Conservation (phyloP, 2,888 invertebrate species). For the Capitulum mitella region DNA sequence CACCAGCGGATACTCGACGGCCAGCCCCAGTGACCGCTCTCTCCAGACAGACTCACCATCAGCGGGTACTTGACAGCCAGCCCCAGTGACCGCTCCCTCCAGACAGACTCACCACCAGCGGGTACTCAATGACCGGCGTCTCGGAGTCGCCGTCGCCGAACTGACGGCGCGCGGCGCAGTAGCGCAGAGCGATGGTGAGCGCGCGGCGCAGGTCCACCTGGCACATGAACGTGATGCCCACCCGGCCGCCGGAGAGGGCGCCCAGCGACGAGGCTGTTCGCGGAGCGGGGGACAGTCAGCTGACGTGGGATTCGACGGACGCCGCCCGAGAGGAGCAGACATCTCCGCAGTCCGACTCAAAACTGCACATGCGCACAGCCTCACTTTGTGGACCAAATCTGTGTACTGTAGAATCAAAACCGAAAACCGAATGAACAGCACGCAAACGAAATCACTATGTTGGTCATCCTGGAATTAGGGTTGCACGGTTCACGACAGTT, state of each 20-base stretch:
- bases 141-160: slow-evolving; percentile 73
- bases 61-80: slow-evolving; percentile 68
- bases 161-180: slow-evolving; percentile 56
- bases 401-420: too few relatives aligned
- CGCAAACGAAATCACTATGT: too few relatives aligned
- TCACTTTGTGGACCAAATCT: too few relatives aligned
- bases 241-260: slow-evolving; percentile 74
- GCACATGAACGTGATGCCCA: slow-evolving; percentile 60
- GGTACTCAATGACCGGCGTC: slow-evolving; percentile 82
- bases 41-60: slow-evolving; percentile 40
- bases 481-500: too few relatives aligned
- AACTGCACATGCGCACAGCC: too few relatives aligned
- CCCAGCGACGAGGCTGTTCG: slow-evolving; percentile 50
- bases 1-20: slow-evolving; percentile 76
- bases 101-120: slow-evolving; percentile 75
- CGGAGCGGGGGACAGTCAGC: background rate
- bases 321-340: too few relatives aligned
- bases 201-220: slow-evolving; percentile 60
- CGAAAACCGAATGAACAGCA: too few relatives aligned
- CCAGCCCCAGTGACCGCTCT: slow-evolving; percentile 34
- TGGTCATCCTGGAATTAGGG: too few relatives aligned
- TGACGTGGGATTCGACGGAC: too few relatives aligned
- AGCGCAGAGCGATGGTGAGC: slow-evolving; percentile 58
- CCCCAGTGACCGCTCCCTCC: slow-evolving; percentile 35
- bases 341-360: too few relatives aligned